Percentiles rank a stretch among this genome's conserved stretches.
Evolutionary conservation across 2,888 invertebrate species (phyloP).

Genomic region (Rhaphigaster nebulosa): DNA sequence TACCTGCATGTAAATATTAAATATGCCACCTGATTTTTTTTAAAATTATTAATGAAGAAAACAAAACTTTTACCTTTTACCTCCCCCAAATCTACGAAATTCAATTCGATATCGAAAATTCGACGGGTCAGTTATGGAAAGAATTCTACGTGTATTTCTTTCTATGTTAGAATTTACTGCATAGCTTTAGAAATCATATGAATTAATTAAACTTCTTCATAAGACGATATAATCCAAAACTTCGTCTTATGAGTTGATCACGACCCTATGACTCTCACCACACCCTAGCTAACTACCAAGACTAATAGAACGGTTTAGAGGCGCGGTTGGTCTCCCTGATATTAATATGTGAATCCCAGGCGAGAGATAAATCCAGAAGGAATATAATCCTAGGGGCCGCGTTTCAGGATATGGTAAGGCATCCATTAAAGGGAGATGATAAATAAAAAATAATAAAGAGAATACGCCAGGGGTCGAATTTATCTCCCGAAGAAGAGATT

Average conservation of each 20-base stretch:
- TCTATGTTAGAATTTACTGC: too few species aligned
- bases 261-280: not conserved
- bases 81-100: too few species aligned
- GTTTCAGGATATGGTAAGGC: not conserved
- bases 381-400: slow-evolving; percentile 2
- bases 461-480: slow-evolving; percentile 20
- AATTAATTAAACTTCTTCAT: too few species aligned
- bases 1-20: too few species aligned
- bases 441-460: slow-evolving; percentile 49
- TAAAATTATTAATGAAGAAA: too few species aligned
- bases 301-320: not conserved
- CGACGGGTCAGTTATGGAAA: too few species aligned
- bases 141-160: too few species aligned
- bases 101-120: too few species aligned
- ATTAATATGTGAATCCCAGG: slow-evolving; percentile 22
- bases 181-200: not conserved
- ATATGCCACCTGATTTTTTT: too few species aligned
- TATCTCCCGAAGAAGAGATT: slow-evolving; percentile 38
- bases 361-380: not conserved
- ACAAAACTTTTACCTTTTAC: too few species aligned
- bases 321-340: not conserved
- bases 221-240: not conserved
- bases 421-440: not conserved
- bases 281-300: too few species aligned
- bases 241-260: not conserved